phyloP scores from a whole-genome alignment of 2,888 invertebrate genomes.

The Acanthoscelides obtectus region DNA sequence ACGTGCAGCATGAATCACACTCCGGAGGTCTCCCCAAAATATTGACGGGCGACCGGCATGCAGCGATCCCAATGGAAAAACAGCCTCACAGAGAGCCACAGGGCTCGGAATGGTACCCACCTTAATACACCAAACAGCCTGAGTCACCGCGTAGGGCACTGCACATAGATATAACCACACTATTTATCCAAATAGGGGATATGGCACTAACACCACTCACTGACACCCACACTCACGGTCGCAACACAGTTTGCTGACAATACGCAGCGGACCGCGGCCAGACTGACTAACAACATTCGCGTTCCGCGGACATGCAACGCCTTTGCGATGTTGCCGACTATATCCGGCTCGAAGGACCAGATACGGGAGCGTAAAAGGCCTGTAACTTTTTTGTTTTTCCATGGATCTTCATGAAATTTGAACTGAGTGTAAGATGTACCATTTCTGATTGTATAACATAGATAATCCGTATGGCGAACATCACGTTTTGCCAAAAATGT shows the following conservation, averaged over 20 bases:
- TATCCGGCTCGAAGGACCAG: neutral
- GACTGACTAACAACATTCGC: neutral
- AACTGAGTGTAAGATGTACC: too few species aligned
- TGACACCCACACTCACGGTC: neutral
- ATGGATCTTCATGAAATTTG: too few species aligned
- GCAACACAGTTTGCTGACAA: neutral
- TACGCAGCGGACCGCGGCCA: neutral
- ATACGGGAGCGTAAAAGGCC: too few species aligned
- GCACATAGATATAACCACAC: neutral
- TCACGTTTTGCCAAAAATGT: too few species aligned
- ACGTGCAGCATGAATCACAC: neutral
- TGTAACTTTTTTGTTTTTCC: too few species aligned
- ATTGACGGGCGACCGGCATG: neutral
- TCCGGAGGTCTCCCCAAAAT: neutral
- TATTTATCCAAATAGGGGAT: neutral
- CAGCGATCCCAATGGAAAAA: neutral
- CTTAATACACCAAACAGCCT: neutral
- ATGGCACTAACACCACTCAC: neutral
- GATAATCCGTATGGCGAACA: too few species aligned
- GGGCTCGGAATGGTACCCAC: neutral
- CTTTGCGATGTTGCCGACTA: neutral
- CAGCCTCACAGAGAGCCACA: neutral
- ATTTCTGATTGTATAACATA: too few species aligned
- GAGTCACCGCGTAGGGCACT: neutral
- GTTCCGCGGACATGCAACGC: neutral